phyloP scores from a whole-genome alignment of 2,888 invertebrate species.

The Belgica antarctica region DNA sequence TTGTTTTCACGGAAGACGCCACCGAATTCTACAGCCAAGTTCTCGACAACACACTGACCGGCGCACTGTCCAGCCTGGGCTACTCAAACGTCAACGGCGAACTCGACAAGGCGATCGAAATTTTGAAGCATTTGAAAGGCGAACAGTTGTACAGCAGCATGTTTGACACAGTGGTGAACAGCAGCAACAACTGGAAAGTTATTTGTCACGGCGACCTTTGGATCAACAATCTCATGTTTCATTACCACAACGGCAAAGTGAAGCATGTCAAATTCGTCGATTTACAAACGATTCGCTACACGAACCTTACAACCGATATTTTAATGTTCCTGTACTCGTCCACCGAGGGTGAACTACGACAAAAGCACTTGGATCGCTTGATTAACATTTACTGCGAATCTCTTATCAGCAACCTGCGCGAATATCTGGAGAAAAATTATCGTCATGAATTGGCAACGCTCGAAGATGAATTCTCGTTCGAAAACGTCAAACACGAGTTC shows the following conservation, averaged over 20 bases:
- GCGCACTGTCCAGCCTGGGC: constrained; percentile 8
- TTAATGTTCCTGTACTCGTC: constrained; percentile 51
- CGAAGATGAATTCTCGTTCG: constrained; percentile 46
- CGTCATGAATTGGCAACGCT: not conserved
- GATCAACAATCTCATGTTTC: constrained; percentile 54
- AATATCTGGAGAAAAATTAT: constrained; percentile 36
- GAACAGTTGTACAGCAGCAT: constrained; percentile 14
- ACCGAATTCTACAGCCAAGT: constrained; percentile 28
- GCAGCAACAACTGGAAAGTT: constrained; percentile 46
- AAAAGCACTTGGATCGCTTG: constrained; percentile 49
- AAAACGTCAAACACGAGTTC: constrained; percentile 51
- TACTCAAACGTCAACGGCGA: constrained; percentile 23
- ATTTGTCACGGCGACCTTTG: constrained; percentile 54
- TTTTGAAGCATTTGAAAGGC: constrained; percentile 22
- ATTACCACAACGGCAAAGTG: constrained; percentile 43
- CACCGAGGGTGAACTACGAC: constrained; percentile 51
- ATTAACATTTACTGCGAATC: constrained; percentile 50
- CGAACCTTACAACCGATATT: constrained; percentile 53
- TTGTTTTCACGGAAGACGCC: constrained; percentile 49
- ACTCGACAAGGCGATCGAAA: not conserved
- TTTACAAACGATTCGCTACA: constrained; percentile 53
- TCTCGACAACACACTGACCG: not conserved
- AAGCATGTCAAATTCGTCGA: constrained; percentile 51
- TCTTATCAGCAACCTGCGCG: constrained; percentile 48
- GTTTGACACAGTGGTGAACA: not conserved